Evolutionary conservation across 2,888 invertebrate species (phyloP).

Genomic region (Odontothrips loti): DNA sequence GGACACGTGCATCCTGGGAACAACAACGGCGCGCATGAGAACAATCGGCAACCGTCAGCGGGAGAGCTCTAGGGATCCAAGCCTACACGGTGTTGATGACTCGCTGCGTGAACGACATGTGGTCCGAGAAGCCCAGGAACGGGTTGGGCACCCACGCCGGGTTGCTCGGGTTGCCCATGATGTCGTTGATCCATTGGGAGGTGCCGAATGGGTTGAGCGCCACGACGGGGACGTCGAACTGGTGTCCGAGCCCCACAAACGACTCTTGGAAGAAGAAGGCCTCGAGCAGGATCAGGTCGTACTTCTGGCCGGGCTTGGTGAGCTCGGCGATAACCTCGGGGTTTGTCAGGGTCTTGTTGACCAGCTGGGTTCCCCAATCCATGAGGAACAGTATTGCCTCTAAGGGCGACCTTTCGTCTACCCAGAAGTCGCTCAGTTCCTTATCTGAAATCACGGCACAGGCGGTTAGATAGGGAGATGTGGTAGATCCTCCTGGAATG

Average conservation of each 20-base stretch:
- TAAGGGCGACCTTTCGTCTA: background rate
- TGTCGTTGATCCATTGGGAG: background rate
- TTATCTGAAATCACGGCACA: background rate
- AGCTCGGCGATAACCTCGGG: background rate
- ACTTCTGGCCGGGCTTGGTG: constrained; percentile 20
- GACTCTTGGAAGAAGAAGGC: constrained; percentile 11
- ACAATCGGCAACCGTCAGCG: background rate
- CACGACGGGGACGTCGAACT: constrained; percentile 21
- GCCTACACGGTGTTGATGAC: constrained; percentile 1
- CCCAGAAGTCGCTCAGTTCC: background rate
- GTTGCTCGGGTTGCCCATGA: constrained; percentile 27
- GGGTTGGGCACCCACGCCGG: constrained; percentile 27
- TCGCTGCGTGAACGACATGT: constrained; percentile 20
- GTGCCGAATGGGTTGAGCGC: constrained; percentile 28
- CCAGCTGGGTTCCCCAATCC: background rate
- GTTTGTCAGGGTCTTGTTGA: background rate
- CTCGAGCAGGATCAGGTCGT: background rate
- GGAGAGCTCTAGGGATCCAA: no score
- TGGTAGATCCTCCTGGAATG: background rate
- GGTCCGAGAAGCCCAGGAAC: constrained; percentile 28
- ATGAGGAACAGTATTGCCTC: background rate
- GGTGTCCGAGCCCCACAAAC: background rate
- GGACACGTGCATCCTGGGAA: background rate
- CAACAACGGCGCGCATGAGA: background rate
- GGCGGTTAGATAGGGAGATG: no score